Conservation (phyloP, 2,113 vertebrate genomes). For the Chaetura pelagica region DNA sequence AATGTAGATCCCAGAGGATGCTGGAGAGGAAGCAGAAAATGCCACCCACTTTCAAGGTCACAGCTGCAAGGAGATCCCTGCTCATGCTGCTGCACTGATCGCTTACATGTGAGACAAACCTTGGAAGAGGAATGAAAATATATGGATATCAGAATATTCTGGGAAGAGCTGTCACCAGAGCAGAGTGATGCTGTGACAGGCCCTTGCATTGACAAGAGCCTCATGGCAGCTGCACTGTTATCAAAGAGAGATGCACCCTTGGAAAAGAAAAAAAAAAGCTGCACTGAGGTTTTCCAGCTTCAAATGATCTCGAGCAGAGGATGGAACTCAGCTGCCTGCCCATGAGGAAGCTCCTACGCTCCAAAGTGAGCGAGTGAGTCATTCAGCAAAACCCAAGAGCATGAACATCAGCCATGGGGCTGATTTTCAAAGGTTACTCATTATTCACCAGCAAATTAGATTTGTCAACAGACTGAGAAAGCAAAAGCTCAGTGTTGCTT, state of each 20-base stretch:
- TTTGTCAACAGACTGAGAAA: not conserved
- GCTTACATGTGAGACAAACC: slow-evolving; percentile 50
- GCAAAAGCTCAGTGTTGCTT: not conserved
- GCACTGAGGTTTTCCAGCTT: not conserved
- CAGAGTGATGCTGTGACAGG: accelerated
- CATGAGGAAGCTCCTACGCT: not conserved
- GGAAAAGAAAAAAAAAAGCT: not conserved
- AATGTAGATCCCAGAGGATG: slow-evolving; percentile 21
- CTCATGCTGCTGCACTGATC: slow-evolving; percentile 31
- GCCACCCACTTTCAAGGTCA: slow-evolving; percentile 70
- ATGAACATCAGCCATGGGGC: not conserved
- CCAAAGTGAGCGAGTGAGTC: not conserved
- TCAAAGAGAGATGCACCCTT: not conserved
- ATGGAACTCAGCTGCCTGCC: not conserved
- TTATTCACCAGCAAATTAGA: slow-evolving; percentile 10
- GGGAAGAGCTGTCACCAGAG: not conserved
- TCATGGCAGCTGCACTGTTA: not conserved
- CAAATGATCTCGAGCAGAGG: not conserved
- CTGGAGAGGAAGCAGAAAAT: slow-evolving; percentile 58
- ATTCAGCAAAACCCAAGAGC: not conserved
- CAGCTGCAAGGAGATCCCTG: slow-evolving; percentile 58
- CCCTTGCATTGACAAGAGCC: not conserved
- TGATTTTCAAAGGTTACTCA: not conserved
- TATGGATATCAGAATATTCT: not conserved
- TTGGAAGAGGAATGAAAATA: not conserved